phyloP scores from a whole-genome alignment of 2,888 invertebrate genomes.

The Pachliopta kotzebuea region DNA sequence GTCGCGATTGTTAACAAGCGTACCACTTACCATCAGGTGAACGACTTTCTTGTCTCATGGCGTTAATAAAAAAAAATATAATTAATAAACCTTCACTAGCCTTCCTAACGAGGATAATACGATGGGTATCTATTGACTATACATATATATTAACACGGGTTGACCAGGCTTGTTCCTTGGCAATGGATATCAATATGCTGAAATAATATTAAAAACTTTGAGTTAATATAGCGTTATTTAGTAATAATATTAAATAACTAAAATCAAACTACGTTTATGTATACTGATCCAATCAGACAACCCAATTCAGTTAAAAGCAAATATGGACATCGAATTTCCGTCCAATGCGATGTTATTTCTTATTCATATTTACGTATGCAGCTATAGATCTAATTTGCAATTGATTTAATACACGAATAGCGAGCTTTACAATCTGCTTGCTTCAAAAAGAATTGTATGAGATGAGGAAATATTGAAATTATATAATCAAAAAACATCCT shows the following conservation, averaged over 20 bases:
- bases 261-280: neutral
- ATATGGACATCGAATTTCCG: conserved; percentile 16
- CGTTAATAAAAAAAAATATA: no score
- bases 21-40: no score
- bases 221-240: no score
- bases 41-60: no score
- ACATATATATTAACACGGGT: no score
- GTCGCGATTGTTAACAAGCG: no score
- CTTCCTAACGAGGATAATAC: no score
- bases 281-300: conserved; percentile 23
- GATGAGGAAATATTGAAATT: neutral
- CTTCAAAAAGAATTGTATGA: neutral
- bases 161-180: no score
- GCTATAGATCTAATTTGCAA: conserved; percentile 13
- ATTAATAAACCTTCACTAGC: no score
- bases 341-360: conserved; percentile 18
- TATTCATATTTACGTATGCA: conserved; percentile 19
- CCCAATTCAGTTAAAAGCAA: conserved; percentile 28
- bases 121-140: no score
- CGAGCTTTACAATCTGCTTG: neutral
- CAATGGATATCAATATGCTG: no score
- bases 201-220: no score
- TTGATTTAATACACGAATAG: conserved; percentile 7
- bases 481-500: neutral
- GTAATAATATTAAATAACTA: neutral